Conservation (phyloP, 1,140 invertebrate genomes). For the Pachypsylla venusta region DNA sequence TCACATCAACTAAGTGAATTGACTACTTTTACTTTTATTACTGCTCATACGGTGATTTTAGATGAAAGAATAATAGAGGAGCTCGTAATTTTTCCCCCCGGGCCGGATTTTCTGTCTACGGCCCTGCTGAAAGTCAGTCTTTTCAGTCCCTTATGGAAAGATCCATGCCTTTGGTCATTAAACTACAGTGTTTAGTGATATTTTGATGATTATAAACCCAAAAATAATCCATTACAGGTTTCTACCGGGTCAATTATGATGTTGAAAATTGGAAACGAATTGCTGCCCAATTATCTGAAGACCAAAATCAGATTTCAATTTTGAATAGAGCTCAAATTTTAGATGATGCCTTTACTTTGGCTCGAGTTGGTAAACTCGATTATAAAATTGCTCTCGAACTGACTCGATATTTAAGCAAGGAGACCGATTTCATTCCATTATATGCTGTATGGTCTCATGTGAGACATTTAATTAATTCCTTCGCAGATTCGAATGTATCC, state of each 20-base stretch:
- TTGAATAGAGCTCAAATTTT: constrained; percentile 39
- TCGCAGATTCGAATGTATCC: constrained; percentile 22
- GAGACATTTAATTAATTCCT: constrained; percentile 24
- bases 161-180: no score
- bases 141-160: not conserved
- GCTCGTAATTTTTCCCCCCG: no score
- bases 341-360: constrained; percentile 43
- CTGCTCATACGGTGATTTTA: no score
- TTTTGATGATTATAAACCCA: no score
- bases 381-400: constrained; percentile 33
- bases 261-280: constrained; percentile 31
- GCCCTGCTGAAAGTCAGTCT: not conserved
- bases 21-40: no score
- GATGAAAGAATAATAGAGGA: no score
- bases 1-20: no score
- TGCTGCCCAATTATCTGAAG: constrained; percentile 8
- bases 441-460: constrained; percentile 27
- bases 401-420: constrained; percentile 33
- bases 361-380: constrained; percentile 28
- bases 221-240: constrained; percentile 28
- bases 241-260: constrained; percentile 42
- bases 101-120: no score
- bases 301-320: constrained; percentile 13
- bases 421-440: constrained; percentile 41
- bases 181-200: no score